Evolutionary conservation across 1,140 invertebrate species (phyloP).

Genomic region (Halictus rubicundus): DNA sequence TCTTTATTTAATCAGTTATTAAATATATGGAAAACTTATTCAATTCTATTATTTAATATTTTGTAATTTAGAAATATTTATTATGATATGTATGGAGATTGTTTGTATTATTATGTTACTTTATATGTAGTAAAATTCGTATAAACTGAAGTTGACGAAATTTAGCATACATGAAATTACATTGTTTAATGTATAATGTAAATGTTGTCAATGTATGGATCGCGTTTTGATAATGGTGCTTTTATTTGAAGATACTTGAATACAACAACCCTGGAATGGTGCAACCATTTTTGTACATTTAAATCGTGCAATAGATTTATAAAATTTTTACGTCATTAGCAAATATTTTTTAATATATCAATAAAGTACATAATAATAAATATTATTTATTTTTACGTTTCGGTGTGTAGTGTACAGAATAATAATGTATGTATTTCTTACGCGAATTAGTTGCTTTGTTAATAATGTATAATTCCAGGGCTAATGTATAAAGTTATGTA

Average conservation of each 20-base stretch:
- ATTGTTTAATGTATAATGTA: slow-evolving; percentile 10
- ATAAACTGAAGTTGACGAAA: neutral
- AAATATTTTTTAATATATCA: slow-evolving; percentile 39
- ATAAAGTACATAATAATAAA: slow-evolving; percentile 19
- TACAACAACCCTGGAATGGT: slow-evolving; percentile 29
- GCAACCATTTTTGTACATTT: slow-evolving; percentile 38
- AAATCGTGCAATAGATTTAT: slow-evolving; percentile 24
- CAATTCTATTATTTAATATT: slow-evolving; percentile 1
- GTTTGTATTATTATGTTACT: slow-evolving; percentile 18
- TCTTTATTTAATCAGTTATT: slow-evolving; percentile 13
- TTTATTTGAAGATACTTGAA: slow-evolving; percentile 29
- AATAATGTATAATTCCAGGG: slow-evolving; percentile 33
- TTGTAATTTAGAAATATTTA: slow-evolving; percentile 2
- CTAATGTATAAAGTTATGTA: neutral
- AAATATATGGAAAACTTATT: neutral
- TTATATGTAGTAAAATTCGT: slow-evolving; percentile 6
- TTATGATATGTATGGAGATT: neutral
- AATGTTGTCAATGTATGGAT: neutral
- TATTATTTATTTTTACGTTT: slow-evolving; percentile 36
- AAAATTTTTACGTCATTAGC: slow-evolving; percentile 17
- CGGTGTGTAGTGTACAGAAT: slow-evolving; percentile 3
- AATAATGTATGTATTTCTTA: slow-evolving; percentile 15
- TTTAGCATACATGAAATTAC: neutral
- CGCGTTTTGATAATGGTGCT: slow-evolving; percentile 27
- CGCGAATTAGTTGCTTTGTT: slow-evolving; percentile 6